Evolutionary conservation across 2,888 invertebrate species (phyloP).

Genomic region (Cerastis rubricosa): DNA sequence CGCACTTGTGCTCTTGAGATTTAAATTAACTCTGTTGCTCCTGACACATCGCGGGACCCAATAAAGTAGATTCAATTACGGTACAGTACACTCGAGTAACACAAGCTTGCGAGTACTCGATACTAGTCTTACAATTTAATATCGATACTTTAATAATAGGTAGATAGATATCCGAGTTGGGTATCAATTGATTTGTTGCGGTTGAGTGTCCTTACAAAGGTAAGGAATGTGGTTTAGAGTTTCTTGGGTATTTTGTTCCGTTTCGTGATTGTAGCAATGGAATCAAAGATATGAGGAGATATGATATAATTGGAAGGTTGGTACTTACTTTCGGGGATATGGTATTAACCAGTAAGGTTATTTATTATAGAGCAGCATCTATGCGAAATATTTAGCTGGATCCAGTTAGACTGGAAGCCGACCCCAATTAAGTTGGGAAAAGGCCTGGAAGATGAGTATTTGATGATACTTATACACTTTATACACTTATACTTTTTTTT

Average conservation of each 20-base stretch:
- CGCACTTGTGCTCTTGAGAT: conserved; percentile 43
- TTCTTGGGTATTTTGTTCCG: conserved; percentile 17
- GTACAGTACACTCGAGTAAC: conserved; percentile 40
- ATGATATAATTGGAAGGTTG: background rate
- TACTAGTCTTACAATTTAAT: conserved; percentile 28
- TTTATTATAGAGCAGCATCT: background rate
- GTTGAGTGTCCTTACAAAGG: conserved; percentile 27
- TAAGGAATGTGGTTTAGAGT: conserved; percentile 44
- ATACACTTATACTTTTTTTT: too few relatives aligned
- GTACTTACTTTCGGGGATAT: background rate
- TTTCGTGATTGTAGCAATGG: background rate
- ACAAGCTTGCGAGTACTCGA: conserved; percentile 36
- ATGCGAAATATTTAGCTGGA: background rate
- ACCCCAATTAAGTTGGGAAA: background rate
- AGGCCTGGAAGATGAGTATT: background rate
- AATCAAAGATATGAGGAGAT: too few relatives aligned
- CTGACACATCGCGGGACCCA: conserved; percentile 47
- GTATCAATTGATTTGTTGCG: conserved; percentile 49
- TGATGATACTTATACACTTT: too few relatives aligned
- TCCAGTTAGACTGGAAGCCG: background rate
- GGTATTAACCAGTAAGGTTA: background rate
- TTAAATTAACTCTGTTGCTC: conserved; percentile 54
- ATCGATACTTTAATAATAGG: conserved; percentile 22
- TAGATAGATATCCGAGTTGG: conserved; percentile 25
- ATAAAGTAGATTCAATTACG: conserved; percentile 55